Percentiles rank a stretch among this genome's conserved stretches.
phyloP scores from a whole-genome alignment of 2,888 invertebrate genomes.

The Isoperla grammatica region DNA sequence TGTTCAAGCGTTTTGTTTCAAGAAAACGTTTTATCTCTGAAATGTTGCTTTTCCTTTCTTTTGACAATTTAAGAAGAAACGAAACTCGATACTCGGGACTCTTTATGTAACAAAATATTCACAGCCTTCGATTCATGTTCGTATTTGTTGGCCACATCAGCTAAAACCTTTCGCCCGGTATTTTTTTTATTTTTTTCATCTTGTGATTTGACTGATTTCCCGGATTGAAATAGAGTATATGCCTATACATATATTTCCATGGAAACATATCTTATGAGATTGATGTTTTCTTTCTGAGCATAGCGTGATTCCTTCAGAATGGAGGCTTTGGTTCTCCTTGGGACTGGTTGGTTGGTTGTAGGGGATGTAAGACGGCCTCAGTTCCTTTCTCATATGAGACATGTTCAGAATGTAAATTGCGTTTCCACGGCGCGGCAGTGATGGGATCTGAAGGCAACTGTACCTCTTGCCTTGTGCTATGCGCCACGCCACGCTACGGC shows the following conservation, averaged over 20 bases:
- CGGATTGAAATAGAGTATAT: neutral
- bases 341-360: neutral
- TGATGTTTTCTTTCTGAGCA: neutral
- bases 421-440: slow-evolving; percentile 9
- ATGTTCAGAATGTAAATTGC: slow-evolving; percentile 25
- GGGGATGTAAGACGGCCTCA: slow-evolving; percentile 7
- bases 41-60: too few relatives aligned
- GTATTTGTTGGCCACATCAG: too few relatives aligned
- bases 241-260: slow-evolving; percentile 2
- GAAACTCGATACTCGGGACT: too few relatives aligned
- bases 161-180: too few relatives aligned
- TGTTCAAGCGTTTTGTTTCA: too few relatives aligned
- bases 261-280: slow-evolving; percentile 1
- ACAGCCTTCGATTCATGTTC: too few relatives aligned
- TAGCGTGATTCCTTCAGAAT: neutral
- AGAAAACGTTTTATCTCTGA: too few relatives aligned
- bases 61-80: too few relatives aligned
- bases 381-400: slow-evolving; percentile 22
- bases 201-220: too few relatives aligned
- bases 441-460: neutral
- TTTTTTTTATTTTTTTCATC: too few relatives aligned
- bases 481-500: neutral
- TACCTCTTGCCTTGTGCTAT: slow-evolving; percentile 1
- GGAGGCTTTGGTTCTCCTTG: neutral
- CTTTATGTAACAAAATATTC: too few relatives aligned